Evolutionary conservation across 2,888 invertebrate genomes (phyloP).

Genomic region (Spodoptera exigua): DNA sequence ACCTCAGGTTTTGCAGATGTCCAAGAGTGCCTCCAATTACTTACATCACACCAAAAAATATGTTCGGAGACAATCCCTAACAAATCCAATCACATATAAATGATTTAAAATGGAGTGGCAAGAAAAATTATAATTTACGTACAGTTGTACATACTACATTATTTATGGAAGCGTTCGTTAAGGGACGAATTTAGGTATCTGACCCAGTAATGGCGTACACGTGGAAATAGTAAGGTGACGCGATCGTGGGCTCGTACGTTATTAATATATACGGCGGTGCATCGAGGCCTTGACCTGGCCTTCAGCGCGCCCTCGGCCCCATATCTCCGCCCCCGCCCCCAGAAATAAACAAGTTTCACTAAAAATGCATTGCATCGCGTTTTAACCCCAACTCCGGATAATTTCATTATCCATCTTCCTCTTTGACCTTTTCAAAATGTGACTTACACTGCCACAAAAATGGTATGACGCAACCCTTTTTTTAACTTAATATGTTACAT

Average conservation of each 20-base stretch:
- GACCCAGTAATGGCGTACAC: slow-evolving; percentile 60
- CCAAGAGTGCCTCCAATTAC: too few species aligned
- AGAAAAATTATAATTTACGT: too few species aligned
- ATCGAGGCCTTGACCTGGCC: slow-evolving; percentile 81
- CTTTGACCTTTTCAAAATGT: slow-evolving; percentile 45
- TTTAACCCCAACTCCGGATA: slow-evolving; percentile 52
- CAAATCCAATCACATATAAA: too few species aligned
- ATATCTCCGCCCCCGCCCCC: slow-evolving; percentile 33
- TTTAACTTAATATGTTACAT: slow-evolving; percentile 16
- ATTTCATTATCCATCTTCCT: slow-evolving; percentile 52
- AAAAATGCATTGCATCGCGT: slow-evolving; percentile 63
- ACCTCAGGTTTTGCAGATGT: too few species aligned
- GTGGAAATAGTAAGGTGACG: slow-evolving; percentile 67
- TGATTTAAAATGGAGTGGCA: too few species aligned
- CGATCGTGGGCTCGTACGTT: slow-evolving; percentile 65
- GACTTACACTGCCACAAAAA: slow-evolving; percentile 40
- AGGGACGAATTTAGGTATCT: slow-evolving; percentile 42
- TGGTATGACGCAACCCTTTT: slow-evolving; percentile 28
- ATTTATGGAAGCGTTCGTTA: slow-evolving; percentile 2
- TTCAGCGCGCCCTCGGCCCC: slow-evolving; percentile 62
- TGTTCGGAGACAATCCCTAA: too few species aligned
- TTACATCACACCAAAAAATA: too few species aligned
- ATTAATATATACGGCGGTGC: slow-evolving; percentile 69
- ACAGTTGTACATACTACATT: background rate
- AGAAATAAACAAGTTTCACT: slow-evolving; percentile 55